Evolutionary conservation across 2,113 vertebrate species (phyloP).

Genomic region (Hippocampus guttulatus): DNA sequence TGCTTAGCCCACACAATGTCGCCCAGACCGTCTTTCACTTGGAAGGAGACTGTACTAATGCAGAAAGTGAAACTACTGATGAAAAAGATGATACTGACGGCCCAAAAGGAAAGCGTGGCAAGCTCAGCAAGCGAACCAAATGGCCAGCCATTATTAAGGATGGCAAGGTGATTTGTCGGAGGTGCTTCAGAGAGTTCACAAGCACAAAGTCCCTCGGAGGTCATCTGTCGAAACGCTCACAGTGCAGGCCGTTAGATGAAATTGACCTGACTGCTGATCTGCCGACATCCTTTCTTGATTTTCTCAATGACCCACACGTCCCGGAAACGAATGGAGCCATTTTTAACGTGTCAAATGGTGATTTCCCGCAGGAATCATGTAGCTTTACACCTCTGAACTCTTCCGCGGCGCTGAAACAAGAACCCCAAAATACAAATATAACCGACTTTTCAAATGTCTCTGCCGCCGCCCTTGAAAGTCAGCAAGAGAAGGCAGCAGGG

Average conservation of each 20-base stretch:
- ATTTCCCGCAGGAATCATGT: conserved; percentile 61
- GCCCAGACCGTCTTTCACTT: conserved; percentile 60
- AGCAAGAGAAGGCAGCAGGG: conserved; percentile 49
- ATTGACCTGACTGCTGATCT: conserved; percentile 86
- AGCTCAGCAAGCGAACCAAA: conserved; percentile 82
- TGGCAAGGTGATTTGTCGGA: conserved; percentile 95
- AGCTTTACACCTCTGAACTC: conserved; percentile 57
- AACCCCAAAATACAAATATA: conserved; percentile 57
- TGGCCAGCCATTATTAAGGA: conserved; percentile 98
- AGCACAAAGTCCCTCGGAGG: conserved; percentile 96
- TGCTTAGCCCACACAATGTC: conserved; percentile 51
- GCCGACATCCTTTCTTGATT: conserved; percentile 88
- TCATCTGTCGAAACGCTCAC: conserved; percentile 92
- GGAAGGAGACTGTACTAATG: conserved; percentile 54
- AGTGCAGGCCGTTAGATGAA: conserved; percentile 91
- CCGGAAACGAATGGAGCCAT: conserved; percentile 59
- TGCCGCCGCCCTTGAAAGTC: conserved; percentile 41
- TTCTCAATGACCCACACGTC: conserved; percentile 82
- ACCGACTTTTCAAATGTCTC: conserved; percentile 46
- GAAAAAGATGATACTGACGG: conserved; percentile 67
- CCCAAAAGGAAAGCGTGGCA: conserved; percentile 85
- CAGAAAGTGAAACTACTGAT: conserved; percentile 57
- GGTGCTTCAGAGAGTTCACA: conserved; percentile 94
- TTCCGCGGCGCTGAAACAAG: conserved; percentile 53
- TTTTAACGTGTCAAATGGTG: conserved; percentile 61